Evolutionary conservation across 2,888 invertebrate species (phyloP).

Genomic region (Acanthosepion lycidas): DNA sequence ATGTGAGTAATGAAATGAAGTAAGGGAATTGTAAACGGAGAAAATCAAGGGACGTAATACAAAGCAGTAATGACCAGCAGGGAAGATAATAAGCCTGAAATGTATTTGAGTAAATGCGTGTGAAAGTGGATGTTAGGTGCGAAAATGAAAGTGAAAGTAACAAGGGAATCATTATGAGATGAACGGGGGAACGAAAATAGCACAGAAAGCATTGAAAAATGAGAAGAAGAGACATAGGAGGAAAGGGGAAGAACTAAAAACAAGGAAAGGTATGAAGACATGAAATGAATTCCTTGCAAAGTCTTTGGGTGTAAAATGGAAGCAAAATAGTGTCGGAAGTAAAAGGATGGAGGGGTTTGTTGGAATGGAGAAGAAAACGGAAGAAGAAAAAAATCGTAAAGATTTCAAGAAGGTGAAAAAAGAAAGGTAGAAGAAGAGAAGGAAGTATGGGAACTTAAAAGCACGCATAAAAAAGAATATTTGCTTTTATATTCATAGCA

Average conservation of each 20-base stretch:
- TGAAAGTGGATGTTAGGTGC: neutral
- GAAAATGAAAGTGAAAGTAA: conserved; percentile 4
- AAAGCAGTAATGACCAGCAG: neutral
- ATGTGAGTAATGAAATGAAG: neutral
- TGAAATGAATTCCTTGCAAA: neutral
- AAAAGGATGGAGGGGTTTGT: neutral
- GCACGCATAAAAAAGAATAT: neutral
- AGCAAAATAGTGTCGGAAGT: neutral
- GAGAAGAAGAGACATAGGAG: neutral
- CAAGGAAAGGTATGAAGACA: neutral
- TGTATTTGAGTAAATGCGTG: neutral
- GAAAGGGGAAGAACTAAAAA: neutral
- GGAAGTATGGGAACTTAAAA: neutral
- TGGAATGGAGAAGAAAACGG: neutral
- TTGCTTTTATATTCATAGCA: conserved; percentile 13
- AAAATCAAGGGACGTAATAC: neutral
- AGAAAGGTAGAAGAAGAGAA: neutral
- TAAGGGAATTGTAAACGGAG: neutral
- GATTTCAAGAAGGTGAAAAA: neutral
- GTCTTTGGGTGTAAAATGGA: conserved; percentile 17
- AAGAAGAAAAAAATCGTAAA: neutral
- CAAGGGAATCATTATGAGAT: neutral
- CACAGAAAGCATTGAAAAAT: neutral
- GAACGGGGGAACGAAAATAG: neutral
- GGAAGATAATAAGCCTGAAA: neutral